Evolutionary conservation across 1,140 invertebrate species (phyloP).

Genomic region (Drosophila simulans): DNA sequence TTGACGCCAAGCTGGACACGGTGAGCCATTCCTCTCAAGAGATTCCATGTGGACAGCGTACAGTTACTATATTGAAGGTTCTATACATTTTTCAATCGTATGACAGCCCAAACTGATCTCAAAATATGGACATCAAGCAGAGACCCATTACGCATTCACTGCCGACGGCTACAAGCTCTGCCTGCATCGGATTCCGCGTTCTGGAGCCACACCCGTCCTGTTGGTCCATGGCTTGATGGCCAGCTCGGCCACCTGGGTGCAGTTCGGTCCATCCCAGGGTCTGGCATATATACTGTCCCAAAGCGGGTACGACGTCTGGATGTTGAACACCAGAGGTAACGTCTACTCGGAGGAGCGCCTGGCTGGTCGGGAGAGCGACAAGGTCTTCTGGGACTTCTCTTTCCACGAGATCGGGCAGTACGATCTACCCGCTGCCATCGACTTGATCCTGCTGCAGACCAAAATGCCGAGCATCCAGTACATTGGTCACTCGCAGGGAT

Average conservation of each 20-base stretch:
- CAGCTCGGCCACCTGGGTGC: constrained; percentile 86
- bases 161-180: constrained; percentile 85
- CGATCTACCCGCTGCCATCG: constrained; percentile 89
- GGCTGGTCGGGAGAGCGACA: constrained; percentile 64
- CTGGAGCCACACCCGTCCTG: constrained; percentile 84
- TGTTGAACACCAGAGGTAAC: constrained; percentile 90
- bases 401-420: constrained; percentile 89
- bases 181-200: constrained; percentile 80
- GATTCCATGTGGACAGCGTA: too few relatives aligned
- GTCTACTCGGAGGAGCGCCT: constrained; percentile 87
- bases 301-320: constrained; percentile 89
- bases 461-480: constrained; percentile 78
- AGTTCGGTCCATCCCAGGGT: constrained; percentile 85
- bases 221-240: constrained; percentile 88
- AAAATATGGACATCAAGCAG: constrained; percentile 86
- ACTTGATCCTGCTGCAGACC: constrained; percentile 87
- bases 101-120: constrained; percentile 71
- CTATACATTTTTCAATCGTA: background rate
- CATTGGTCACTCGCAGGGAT: constrained; percentile 86
- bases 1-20: constrained; percentile 7
- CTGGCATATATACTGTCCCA: constrained; percentile 88
- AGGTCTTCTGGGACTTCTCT: constrained; percentile 85
- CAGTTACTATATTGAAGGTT: too few relatives aligned
- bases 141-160: constrained; percentile 85
- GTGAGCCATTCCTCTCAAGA: background rate